These are phyloP conservation scores for Clistopyga incitator DNA, from an alignment of 2,888 invertebrate species.

Conservation along the genomic window DNA sequence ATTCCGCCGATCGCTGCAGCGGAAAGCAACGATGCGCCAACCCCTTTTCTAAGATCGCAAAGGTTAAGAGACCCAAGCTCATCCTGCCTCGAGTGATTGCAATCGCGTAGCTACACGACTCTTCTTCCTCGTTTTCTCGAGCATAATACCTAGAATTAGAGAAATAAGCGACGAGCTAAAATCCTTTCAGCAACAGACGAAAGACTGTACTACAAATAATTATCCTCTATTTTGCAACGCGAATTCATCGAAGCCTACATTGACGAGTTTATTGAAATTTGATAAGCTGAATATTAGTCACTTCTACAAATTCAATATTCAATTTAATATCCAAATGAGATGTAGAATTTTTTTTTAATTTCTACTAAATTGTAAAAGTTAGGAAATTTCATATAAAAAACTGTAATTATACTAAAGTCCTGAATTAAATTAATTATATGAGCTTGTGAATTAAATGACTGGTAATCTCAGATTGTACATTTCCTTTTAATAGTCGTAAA, in stretches of 20 bases:
- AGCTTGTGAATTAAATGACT: no score
- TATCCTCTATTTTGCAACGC: neutral
- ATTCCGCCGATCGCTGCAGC: slow-evolving; percentile 66
- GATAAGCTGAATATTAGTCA: no score
- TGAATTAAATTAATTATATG: no score
- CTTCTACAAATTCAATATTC: no score
- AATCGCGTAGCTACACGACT: slow-evolving; percentile 42
- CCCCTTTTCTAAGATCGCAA: slow-evolving; percentile 51
- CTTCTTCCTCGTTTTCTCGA: slow-evolving; percentile 12
- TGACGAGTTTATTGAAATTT: no score
- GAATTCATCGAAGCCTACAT: neutral
- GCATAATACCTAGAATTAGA: slow-evolving; percentile 29
- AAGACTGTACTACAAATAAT: slow-evolving; percentile 24
- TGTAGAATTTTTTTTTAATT: no score
- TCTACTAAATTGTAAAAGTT: no score
- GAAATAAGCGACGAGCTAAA: neutral
- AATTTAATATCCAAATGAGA: no score
- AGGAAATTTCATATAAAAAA: no score
- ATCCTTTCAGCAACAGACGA: slow-evolving; percentile 19
- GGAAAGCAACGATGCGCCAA: slow-evolving; percentile 28
- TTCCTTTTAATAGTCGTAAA: no score
- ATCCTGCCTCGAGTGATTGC: slow-evolving; percentile 33
- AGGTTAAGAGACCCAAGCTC: slow-evolving; percentile 7
- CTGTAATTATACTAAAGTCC: no score
- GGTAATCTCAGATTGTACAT: no score